These are phyloP conservation scores for Perdita meconis DNA, from an alignment of 2,888 invertebrate genomes.

Conservation along the genomic window DNA sequence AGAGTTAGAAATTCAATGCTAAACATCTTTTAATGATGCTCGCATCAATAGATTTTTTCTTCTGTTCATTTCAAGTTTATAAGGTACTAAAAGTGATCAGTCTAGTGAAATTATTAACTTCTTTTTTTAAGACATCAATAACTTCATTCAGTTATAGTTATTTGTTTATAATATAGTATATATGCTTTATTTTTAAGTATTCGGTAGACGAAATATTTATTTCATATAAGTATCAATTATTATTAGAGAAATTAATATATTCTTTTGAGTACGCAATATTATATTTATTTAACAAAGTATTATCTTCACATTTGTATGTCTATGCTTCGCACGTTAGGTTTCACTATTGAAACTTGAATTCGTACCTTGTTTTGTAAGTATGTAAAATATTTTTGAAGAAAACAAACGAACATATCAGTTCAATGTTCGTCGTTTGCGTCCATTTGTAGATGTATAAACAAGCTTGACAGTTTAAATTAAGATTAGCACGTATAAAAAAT, in stretches of 20 bases:
- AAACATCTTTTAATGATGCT: conserved; percentile 22
- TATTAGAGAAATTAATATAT: conserved; percentile 3
- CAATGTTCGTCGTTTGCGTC: conserved; percentile 36
- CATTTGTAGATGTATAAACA: conserved; percentile 38
- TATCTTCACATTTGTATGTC: background rate
- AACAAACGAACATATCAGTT: conserved; percentile 25
- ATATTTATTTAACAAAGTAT: conserved; percentile 19
- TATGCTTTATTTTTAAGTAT: conserved; percentile 4
- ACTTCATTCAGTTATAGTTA: background rate
- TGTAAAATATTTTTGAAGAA: conserved; percentile 1
- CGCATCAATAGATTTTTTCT: background rate
- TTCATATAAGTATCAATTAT: conserved; percentile 33
- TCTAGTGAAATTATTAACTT: conserved; percentile 5
- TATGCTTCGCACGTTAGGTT: conserved; percentile 8
- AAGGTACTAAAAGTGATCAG: background rate
- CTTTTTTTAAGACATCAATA: background rate
- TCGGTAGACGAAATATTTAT: conserved; percentile 32
- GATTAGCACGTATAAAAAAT: conserved; percentile 34
- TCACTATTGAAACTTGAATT: conserved; percentile 4
- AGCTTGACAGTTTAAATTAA: conserved; percentile 43
- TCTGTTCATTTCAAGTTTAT: background rate
- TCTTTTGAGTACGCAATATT: too few species aligned
- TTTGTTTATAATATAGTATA: conserved; percentile 20
- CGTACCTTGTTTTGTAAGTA: background rate
- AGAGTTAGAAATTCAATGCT: conserved; percentile 38